These are phyloP conservation scores for Leiothrix lutea DNA, from an alignment of 2,113 vertebrate species.

Conservation along the genomic window DNA sequence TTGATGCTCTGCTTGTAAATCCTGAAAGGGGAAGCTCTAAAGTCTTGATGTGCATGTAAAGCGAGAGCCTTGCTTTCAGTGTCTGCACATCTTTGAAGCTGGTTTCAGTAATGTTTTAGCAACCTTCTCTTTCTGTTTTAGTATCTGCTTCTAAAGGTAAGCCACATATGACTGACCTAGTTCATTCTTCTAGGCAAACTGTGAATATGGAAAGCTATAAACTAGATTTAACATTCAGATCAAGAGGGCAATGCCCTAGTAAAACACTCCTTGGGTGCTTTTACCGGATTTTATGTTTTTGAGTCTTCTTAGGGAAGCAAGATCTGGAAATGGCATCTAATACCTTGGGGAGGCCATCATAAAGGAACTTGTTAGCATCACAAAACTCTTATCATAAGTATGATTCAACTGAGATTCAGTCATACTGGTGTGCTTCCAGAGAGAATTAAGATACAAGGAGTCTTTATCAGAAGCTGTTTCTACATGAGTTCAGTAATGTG, in stretches of 20 bases:
- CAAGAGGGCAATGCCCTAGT: neutral
- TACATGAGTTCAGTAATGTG: neutral
- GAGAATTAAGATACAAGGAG: neutral
- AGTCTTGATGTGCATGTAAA: rapidly evolving
- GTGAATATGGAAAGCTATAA: neutral
- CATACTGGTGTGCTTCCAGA: neutral
- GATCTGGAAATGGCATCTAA: neutral
- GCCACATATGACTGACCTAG: neutral
- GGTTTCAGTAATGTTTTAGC: neutral
- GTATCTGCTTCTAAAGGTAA: neutral
- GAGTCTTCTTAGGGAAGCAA: neutral
- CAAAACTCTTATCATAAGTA: neutral
- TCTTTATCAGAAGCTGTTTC: neutral
- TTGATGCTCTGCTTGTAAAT: neutral
- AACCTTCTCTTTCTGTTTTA: neutral
- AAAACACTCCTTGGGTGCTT: neutral
- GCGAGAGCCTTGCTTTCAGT: neutral
- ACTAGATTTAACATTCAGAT: neutral
- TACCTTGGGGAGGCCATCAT: neutral
- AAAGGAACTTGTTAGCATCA: neutral
- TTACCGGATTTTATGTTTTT: neutral
- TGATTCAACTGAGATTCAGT: constrained; percentile 3
- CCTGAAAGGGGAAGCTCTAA: neutral
- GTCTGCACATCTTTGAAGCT: neutral
- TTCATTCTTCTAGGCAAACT: neutral